Conservation (phyloP, 2,113 vertebrate genomes). For the Chlamydotis undulata region DNA sequence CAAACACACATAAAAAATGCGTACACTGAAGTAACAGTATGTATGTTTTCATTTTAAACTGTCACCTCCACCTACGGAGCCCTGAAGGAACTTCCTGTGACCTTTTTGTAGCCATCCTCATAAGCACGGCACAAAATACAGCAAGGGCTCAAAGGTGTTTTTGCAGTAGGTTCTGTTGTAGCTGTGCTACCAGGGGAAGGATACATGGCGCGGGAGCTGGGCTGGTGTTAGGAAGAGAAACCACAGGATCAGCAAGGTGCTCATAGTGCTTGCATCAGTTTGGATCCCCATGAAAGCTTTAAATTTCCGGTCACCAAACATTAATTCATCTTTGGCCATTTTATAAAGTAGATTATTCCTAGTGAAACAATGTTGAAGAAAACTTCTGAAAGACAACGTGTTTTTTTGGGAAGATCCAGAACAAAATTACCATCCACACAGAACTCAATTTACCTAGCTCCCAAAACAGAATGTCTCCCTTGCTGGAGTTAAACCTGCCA, state of each 20-base stretch:
- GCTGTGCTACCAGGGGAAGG: not conserved
- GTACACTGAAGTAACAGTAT: not conserved
- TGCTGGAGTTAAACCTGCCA: not conserved
- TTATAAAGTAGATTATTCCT: not conserved
- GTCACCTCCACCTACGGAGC: not conserved
- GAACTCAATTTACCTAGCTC: not conserved
- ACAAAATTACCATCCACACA: not conserved
- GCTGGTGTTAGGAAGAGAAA: not conserved
- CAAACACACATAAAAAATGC: not conserved
- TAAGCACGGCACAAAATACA: not conserved
- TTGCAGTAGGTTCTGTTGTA: not conserved
- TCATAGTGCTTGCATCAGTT: not conserved
- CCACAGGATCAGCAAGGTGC: not conserved
- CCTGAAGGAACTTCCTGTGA: not conserved
- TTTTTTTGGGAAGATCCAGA: not conserved
- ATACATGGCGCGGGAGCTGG: not conserved
- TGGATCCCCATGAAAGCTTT: not conserved
- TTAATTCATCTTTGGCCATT: not conserved
- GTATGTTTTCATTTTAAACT: not conserved
- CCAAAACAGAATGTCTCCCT: not conserved
- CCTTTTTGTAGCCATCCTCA: not conserved
- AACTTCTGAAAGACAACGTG: not conserved
- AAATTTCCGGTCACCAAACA: not conserved
- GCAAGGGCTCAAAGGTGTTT: not conserved
- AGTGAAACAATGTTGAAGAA: not conserved